Conservation (phyloP, 2,797 vertebrate genomes). For the Gorsachius magnificus region DNA sequence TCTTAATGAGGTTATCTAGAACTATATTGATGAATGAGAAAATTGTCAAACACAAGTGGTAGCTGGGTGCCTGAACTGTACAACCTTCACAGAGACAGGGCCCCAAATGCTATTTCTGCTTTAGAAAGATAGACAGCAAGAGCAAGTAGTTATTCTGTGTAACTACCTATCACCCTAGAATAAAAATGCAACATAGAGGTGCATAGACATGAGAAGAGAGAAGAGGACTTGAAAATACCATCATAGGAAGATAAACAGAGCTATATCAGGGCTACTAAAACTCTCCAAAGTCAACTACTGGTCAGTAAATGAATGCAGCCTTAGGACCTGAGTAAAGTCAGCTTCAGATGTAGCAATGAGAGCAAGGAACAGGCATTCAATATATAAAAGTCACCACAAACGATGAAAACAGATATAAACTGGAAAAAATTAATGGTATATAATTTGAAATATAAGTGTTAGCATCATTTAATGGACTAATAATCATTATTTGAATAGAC, state of each 20-base stretch:
- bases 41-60: not conserved
- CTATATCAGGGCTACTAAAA: not conserved
- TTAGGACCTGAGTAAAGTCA: accelerated
- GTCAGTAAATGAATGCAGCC: not conserved
- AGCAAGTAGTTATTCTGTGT: not conserved
- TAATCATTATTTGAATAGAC: not conserved
- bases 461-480: not conserved
- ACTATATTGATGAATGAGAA: not conserved
- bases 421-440: not conserved
- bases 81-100: not conserved
- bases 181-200: not conserved
- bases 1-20: not conserved
- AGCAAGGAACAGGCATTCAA: not conserved
- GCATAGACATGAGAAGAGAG: not conserved
- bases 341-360: not conserved
- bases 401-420: not conserved
- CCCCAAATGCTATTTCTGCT: not conserved
- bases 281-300: not conserved
- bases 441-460: not conserved
- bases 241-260: not conserved
- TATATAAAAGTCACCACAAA: not conserved
- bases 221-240: not conserved
- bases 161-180: not conserved
- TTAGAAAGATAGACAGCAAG: not conserved
- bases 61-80: not conserved